Conservation (phyloP, 1,140 invertebrate genomes). For the Saccostrea echinata region DNA sequence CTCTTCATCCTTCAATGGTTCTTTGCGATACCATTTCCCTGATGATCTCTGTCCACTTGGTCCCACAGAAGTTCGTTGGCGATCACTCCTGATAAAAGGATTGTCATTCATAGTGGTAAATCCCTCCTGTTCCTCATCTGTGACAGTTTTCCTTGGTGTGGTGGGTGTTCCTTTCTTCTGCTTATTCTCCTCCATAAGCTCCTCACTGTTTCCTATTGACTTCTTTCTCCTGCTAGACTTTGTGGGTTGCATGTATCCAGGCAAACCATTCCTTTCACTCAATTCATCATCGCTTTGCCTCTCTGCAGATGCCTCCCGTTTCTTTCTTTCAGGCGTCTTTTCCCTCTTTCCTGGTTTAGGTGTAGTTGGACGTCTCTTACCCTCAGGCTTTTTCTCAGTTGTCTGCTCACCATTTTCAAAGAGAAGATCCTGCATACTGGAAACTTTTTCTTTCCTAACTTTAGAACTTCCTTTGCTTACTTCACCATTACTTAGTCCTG, state of each 20-base stretch:
- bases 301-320: slow-evolving; percentile 16
- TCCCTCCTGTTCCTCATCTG: slow-evolving; percentile 23
- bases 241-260: slow-evolving; percentile 27
- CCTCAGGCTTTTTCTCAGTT: slow-evolving; percentile 1
- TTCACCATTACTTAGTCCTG: neutral
- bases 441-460: slow-evolving; percentile 10
- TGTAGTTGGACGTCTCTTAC: neutral
- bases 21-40: slow-evolving; percentile 24
- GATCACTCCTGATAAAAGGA: slow-evolving; percentile 49
- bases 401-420: slow-evolving; percentile 23
- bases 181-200: neutral
- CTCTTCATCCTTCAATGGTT: slow-evolving; percentile 1
- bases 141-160: neutral
- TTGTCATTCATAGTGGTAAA: slow-evolving; percentile 40
- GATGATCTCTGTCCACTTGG: neutral
- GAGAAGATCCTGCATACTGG: neutral
- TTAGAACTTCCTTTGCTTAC: neutral
- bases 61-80: neutral
- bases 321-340: neutral
- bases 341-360: neutral
- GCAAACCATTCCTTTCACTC: neutral
- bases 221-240: slow-evolving; percentile 11
- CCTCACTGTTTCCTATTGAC: slow-evolving; percentile 1
- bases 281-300: neutral
- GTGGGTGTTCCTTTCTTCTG: neutral